Base-by-base conservation (phyloP, 2,888 invertebrate species). In the Orthosia gracilis region DNA sequence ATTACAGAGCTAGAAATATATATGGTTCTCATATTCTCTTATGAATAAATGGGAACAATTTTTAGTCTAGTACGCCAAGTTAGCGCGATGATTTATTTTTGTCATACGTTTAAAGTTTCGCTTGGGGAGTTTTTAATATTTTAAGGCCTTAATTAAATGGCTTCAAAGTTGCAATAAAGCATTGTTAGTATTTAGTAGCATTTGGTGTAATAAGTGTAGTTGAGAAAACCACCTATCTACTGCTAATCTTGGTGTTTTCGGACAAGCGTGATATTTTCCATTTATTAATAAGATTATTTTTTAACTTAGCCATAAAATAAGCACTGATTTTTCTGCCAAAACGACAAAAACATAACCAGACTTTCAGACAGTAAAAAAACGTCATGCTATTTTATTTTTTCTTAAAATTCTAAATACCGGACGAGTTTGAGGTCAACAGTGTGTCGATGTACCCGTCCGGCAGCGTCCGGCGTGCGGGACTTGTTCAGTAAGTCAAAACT, bases 1-100 rank as follows among this genome's bases (percentile, higher is more conserved):
- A 96, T 95, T 94, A 93, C 95, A 80, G 86, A 84, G 88, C 91
- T 91, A 90, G 91, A 92, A 92, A 93, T 94, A 94, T 94, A 93
- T 94, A 92, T 90, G 91, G 89, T 88, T 91, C 91, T 92, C 92
- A 91, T 92, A 92, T 91, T 91, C 92, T 89, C 92, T 89, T 92
- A 92, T 93, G 93, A 93, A 93, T 93, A 93, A 93, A 90, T 86
- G 91, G 85, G 85, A 86, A 88, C 89, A 92, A 91, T 92, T 94
- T 88, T 94, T 92, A 91, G 92, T 90, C 88, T 91, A 89, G 91
- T 89, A 88, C 86, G 89, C 88, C 90, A 91, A 90, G 88, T 91
- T 88, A 88, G 82, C 71, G 71, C 70, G 66, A 75, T 90, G 88
- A 91, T 90, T 89, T 90, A 90, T 82, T 40, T n/a, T 69, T 66